A percentile compares a stretch with the other conserved stretches of the same genome.
Evolutionary conservation across 2,888 invertebrate species (phyloP).

Genomic region (Esperia sulphurella): DNA sequence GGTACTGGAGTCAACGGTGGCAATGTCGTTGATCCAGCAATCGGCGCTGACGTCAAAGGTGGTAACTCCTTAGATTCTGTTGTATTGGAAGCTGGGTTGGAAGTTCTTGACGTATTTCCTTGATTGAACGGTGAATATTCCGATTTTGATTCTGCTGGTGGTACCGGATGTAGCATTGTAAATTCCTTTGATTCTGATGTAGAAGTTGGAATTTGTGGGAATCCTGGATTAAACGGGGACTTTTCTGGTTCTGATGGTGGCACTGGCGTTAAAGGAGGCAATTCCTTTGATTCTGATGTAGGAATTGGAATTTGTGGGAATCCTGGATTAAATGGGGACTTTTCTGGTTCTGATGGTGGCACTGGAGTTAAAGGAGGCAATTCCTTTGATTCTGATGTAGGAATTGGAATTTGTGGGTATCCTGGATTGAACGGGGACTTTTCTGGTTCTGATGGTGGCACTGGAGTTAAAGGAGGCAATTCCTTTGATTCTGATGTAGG

Average conservation of each 20-base stretch:
- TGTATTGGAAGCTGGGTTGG: no score
- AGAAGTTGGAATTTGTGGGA: no score
- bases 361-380: neutral
- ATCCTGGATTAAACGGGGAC: neutral
- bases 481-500: neutral
- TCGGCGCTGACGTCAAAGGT: no score
- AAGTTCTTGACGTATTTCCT: no score
- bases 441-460: neutral
- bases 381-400: neutral
- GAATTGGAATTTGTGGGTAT: neutral
- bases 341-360: neutral
- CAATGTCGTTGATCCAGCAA: neutral
- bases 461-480: neutral
- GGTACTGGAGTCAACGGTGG: conserved; percentile 32
- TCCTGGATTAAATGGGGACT: neutral
- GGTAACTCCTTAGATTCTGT: neutral
- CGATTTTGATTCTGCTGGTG: neutral
- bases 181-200: neutral
- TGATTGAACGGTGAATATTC: neutral
- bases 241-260: neutral
- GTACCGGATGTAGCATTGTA: neutral
- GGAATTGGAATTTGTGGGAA: no score
- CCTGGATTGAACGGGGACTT: neutral
- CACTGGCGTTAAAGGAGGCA: neutral
- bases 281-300: neutral